phyloP scores from a whole-genome alignment of 2,113 vertebrate genomes.

The Camelus dromedarius region DNA sequence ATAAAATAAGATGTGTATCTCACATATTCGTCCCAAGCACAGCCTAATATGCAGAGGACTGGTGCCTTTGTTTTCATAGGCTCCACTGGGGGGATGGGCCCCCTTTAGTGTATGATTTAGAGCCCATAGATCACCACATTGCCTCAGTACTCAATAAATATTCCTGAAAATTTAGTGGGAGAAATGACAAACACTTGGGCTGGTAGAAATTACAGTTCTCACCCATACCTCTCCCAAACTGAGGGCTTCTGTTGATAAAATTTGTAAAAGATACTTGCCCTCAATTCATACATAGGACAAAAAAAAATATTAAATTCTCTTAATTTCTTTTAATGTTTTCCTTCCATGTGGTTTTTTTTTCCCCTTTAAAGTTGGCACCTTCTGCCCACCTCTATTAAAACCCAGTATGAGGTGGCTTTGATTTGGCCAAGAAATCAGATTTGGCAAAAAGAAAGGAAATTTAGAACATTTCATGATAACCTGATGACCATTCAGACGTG shows the following conservation, averaged over 20 bases:
- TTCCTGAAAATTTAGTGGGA: conserved; percentile 46
- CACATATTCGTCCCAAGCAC: not conserved
- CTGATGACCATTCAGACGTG: not conserved
- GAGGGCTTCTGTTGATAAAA: not conserved
- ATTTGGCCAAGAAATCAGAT: not conserved
- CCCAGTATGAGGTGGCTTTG: not conserved
- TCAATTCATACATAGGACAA: not conserved
- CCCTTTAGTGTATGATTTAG: conserved; percentile 50
- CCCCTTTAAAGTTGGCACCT: not conserved
- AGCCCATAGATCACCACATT: not conserved
- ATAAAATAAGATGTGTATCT: not conserved
- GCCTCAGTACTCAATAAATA: conserved; percentile 15
- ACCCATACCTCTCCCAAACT: not conserved
- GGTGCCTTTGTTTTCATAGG: not conserved
- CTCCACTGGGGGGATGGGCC: not conserved
- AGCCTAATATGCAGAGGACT: not conserved
- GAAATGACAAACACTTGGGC: not conserved
- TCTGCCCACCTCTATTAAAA: not conserved
- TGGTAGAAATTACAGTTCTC: conserved; percentile 7
- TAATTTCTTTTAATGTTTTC: not conserved
- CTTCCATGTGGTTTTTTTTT: not conserved
- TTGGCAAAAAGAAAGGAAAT: not conserved
- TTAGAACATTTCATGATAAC: not conserved
- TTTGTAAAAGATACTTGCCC: not conserved
- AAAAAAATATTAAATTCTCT: not conserved